Evolutionary conservation across 2,113 vertebrate genomes (phyloP).

Genomic region (Dunckerocampus dactyliophorus): DNA sequence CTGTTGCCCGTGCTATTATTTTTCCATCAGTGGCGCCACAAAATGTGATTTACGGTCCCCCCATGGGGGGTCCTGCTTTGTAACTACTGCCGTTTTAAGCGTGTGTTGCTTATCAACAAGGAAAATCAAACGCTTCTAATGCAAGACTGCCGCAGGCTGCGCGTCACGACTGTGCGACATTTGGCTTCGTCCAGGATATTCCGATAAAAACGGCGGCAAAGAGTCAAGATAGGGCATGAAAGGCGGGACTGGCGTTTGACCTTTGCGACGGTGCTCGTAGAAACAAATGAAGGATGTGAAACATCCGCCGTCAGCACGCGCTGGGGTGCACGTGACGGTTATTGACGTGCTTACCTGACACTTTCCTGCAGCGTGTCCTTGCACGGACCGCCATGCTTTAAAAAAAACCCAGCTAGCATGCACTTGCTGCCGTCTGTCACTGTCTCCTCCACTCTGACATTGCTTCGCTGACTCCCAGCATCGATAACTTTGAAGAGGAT

Average conservation of each 20-base stretch:
- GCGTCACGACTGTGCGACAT: no score
- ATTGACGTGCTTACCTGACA: slow-evolving; percentile 45
- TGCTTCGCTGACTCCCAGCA: slow-evolving; percentile 47
- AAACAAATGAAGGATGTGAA: slow-evolving; percentile 3
- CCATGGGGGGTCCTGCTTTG: no score
- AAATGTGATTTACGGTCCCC: no score
- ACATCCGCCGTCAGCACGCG: slow-evolving; percentile 11
- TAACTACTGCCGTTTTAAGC: no score
- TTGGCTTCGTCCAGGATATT: no score
- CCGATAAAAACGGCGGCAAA: no score
- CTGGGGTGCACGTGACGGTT: slow-evolving; percentile 12
- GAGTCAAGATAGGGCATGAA: no score
- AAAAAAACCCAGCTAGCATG: not conserved
- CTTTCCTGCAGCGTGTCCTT: slow-evolving; percentile 42
- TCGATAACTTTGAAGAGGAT: slow-evolving; percentile 53
- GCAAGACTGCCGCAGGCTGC: no score
- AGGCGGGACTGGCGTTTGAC: not conserved
- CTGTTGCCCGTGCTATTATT: no score
- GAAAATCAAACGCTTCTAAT: no score
- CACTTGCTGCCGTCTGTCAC: not conserved
- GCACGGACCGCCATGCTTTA: slow-evolving; percentile 8
- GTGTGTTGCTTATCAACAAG: no score
- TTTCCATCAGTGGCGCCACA: no score
- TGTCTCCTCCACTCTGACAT: slow-evolving; percentile 19
- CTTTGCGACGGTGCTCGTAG: not conserved